A percentile compares a stretch with the other conserved stretches of the same genome.
Evolutionary conservation across 37 sponge, comb jelly and placozoan species (phyloP).

Genomic region (Bolinopsis microptera): DNA sequence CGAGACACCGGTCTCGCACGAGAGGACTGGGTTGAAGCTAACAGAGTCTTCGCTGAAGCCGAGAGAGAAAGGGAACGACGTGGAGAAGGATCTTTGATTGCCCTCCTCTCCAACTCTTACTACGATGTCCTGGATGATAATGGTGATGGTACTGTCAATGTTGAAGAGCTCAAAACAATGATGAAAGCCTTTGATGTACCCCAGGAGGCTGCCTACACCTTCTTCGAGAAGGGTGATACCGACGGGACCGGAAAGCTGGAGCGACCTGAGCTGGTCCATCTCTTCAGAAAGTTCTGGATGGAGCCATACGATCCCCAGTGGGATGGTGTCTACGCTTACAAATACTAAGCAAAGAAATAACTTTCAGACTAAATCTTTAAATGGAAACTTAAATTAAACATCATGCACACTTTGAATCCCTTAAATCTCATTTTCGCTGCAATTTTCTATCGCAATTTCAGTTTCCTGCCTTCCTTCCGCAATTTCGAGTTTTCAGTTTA

Average conservation of each 20-base stretch:
- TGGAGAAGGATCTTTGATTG: slow-evolving; percentile 12
- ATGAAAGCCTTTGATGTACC: slow-evolving; percentile 55
- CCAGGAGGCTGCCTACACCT: slow-evolving; percentile 51
- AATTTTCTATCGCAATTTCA: too few relatives aligned
- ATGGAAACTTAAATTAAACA: too few relatives aligned
- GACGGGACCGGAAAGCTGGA: slow-evolving; percentile 15
- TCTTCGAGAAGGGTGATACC: slow-evolving; percentile 38
- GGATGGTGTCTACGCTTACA: slow-evolving; percentile 53
- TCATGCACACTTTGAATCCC: too few relatives aligned
- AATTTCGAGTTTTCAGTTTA: too few relatives aligned
- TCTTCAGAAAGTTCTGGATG: slow-evolving; percentile 65
- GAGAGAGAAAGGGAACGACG: slow-evolving; percentile 60
- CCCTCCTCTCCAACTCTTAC: slow-evolving; percentile 42
- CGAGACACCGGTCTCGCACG: not conserved
- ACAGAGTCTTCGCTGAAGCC: slow-evolving; percentile 47
- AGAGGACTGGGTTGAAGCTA: slow-evolving; percentile 35
- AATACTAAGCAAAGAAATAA: slow-evolving; percentile 3
- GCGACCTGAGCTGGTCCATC: slow-evolving; percentile 23
- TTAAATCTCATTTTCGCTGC: too few relatives aligned
- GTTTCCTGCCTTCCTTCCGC: too few relatives aligned
- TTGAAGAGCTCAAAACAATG: slow-evolving; percentile 43
- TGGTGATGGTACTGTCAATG: slow-evolving; percentile 46
- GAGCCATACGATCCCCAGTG: slow-evolving; percentile 42
- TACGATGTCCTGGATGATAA: slow-evolving; percentile 59
- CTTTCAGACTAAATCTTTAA: too few relatives aligned